Evolutionary conservation across 2,797 vertebrate species (phyloP).

Genomic region (Mormyrus proboscirostris): DNA sequence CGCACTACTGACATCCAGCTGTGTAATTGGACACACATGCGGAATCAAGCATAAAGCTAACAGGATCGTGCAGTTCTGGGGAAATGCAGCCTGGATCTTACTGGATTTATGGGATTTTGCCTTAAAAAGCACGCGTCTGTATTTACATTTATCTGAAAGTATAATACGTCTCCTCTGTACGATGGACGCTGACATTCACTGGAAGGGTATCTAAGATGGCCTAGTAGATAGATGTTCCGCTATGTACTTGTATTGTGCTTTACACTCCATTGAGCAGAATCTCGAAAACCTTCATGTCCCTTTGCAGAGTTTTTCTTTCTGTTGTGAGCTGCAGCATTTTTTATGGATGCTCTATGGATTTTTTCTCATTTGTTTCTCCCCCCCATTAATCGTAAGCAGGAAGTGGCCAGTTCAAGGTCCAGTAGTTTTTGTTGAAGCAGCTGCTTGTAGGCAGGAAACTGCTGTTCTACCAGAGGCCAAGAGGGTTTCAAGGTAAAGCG

Average conservation of each 20-base stretch:
- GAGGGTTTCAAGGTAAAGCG: neutral
- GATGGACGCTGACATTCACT: no score
- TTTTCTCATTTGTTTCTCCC: neutral
- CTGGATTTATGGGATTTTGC: neutral
- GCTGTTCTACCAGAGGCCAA: neutral
- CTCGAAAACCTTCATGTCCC: neutral
- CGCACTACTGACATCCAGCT: neutral
- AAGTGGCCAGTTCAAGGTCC: neutral
- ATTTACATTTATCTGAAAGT: conserved; percentile 3
- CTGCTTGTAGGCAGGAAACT: neutral
- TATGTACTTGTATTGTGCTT: neutral
- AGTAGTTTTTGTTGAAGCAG: neutral
- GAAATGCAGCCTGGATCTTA: neutral
- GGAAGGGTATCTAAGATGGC: neutral
- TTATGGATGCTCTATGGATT: neutral
- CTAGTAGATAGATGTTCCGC: neutral
- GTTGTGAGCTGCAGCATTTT: neutral
- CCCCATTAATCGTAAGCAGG: neutral
- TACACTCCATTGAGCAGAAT: neutral
- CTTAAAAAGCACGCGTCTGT: neutral
- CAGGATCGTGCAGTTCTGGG: neutral
- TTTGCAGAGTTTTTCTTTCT: neutral
- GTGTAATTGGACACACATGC: neutral
- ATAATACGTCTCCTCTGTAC: neutral
- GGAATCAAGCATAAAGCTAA: neutral